Conservation (phyloP, 2,113 vertebrate genomes). For the Hippopotamus amphibius region DNA sequence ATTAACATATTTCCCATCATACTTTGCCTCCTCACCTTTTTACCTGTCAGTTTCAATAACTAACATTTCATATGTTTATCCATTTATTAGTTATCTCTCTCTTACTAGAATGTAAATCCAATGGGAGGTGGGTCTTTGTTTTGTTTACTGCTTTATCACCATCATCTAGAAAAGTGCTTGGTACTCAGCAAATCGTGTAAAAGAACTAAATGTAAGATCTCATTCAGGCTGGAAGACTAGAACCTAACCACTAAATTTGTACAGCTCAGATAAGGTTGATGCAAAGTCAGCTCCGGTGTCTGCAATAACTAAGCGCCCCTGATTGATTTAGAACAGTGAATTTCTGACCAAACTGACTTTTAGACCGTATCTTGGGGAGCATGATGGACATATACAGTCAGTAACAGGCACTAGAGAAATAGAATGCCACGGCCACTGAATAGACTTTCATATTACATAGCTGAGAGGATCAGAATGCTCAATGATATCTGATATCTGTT, state of each 20-base stretch:
- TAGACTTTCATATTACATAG: not conserved
- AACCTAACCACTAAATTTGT: not conserved
- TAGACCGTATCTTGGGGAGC: not conserved
- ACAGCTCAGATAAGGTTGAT: not conserved
- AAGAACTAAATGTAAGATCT: not conserved
- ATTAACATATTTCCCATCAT: not conserved
- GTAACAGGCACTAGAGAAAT: not conserved
- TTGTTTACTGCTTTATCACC: conserved; percentile 7
- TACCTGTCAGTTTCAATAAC: not conserved
- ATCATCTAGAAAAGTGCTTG: not conserved
- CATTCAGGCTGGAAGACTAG: not conserved
- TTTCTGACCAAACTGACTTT: not conserved
- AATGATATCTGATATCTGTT: not conserved
- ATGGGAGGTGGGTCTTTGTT: not conserved
- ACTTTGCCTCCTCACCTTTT: not conserved
- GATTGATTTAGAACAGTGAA: not conserved
- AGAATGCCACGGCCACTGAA: not conserved
- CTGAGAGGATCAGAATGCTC: not conserved
- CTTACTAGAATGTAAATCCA: not conserved
- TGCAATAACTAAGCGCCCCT: not conserved
- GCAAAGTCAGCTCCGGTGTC: not conserved
- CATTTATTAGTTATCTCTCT: not conserved
- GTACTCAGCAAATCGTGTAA: not conserved
- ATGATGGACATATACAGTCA: not conserved
- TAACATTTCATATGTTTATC: not conserved